Evolutionary conservation across 2,797 vertebrate species (phyloP), one percentile per base, ranked within the genome.

Genomic region (Morus bassanus): DNA sequence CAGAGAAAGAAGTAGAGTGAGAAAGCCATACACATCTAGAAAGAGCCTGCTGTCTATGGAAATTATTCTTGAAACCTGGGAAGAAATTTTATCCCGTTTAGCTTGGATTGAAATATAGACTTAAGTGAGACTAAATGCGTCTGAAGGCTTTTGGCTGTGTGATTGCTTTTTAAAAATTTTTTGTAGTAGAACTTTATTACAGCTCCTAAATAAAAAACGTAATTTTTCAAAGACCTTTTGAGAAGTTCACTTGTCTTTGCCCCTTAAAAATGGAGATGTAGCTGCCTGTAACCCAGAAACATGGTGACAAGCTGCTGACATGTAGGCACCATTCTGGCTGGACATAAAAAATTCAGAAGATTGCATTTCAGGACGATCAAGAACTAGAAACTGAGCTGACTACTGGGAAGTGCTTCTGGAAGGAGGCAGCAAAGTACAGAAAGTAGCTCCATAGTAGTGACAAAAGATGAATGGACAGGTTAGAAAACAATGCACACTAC

Each of bases 271-370:
- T 1, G 1, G 10, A 46, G 1, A 0, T 51, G 6, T 33, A 51
- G 30, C 31, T 83, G 14, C 35, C 19, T 72, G 24, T 46, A 68
- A 80, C 25, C 18, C 54, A 73, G 61, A 63, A 76, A 33, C 7
- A 64, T 67, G 1, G 8, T 18, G 24, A 57, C 27, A 65, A 43
- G 9, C 48, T 91, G 23, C n/a, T 86, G 77, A 46, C 16, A 24
- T 18, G 4, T 18, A 57, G 15, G 13, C 8, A 57, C 7, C 9
- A 25, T 74, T 76, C 24, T 43, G 7, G 1, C 33, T 85, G 25
- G 24, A 68, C 3, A 18, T 28, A 30, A 64, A 59, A 73, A 72
- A 18, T 3, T 22, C 0, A 2, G 28, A 85, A 72, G 0, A 68
- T 11, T 80, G 74, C 3, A 50, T 57, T 89, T 76, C 11, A 80